phyloP scores from a whole-genome alignment of 2,888 invertebrate species.

The Rhamnusium bicolor region DNA sequence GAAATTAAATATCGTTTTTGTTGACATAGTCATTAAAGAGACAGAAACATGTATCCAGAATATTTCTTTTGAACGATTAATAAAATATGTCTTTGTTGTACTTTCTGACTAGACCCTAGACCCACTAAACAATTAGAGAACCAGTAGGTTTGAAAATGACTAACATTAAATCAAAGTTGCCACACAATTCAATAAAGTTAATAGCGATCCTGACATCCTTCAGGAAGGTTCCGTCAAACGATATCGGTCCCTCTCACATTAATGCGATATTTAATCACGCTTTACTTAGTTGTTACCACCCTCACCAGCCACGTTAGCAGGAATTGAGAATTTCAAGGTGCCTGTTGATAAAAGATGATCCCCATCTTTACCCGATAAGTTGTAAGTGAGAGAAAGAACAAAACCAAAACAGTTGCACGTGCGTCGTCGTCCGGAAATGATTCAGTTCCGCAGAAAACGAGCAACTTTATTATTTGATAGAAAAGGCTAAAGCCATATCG shows the following conservation, averaged over 20 bases:
- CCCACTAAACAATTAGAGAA: too few relatives aligned
- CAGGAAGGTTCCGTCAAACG: not conserved
- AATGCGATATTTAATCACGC: conserved; percentile 15
- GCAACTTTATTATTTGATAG: not conserved
- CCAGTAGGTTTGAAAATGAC: not conserved
- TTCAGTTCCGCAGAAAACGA: conserved; percentile 6
- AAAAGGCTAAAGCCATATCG: not conserved
- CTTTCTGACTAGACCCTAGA: too few relatives aligned
- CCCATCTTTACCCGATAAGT: conserved; percentile 1
- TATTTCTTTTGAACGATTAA: too few relatives aligned
- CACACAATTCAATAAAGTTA: not conserved
- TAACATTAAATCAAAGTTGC: not conserved
- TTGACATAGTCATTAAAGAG: too few relatives aligned
- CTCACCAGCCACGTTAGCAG: not conserved
- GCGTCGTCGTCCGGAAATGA: conserved; percentile 14
- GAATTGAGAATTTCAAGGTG: conserved; percentile 7
- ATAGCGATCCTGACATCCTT: not conserved
- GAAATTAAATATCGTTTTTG: too few relatives aligned
- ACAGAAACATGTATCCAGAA: too few relatives aligned
- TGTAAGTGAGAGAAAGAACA: conserved; percentile 4
- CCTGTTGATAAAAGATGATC: conserved; percentile 10
- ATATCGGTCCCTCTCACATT: not conserved
- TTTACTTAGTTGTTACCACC: conserved; percentile 15
- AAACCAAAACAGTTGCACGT: conserved; percentile 9
- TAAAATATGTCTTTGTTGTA: too few relatives aligned